Evolutionary conservation across 2,113 vertebrate genomes (phyloP).

Genomic region (Glaucomys volans): DNA sequence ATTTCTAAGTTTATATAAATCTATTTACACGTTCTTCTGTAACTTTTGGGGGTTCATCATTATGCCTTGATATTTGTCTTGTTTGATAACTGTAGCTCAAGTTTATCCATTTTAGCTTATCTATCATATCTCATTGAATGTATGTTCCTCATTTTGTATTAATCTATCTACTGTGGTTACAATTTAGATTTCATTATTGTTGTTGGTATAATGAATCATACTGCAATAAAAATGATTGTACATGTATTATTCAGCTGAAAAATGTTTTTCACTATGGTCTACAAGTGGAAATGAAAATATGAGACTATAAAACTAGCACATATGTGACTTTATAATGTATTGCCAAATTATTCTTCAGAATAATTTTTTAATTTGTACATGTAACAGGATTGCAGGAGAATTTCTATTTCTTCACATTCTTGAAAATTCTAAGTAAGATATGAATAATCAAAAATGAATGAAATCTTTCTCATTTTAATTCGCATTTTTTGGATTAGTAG

Average conservation of each 20-base stretch:
- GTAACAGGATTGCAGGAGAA: neutral
- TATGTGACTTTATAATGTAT: neutral
- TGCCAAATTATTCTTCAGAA: conserved; percentile 9
- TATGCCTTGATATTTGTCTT: neutral
- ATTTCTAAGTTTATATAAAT: conserved; percentile 27
- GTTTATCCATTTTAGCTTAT: conserved; percentile 15
- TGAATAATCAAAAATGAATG: neutral
- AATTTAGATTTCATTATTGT: conserved; percentile 2
- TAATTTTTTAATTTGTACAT: neutral
- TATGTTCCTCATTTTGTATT: neutral
- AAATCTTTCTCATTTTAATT: conserved; percentile 31
- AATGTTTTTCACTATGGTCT: neutral
- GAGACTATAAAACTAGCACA: neutral
- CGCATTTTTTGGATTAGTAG: neutral
- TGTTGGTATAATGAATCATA: neutral
- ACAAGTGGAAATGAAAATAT: neutral
- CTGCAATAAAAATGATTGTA: neutral
- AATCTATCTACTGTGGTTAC: neutral
- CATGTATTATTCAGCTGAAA: neutral
- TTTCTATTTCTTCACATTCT: conserved; percentile 4
- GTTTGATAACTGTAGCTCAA: neutral
- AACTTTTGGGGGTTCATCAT: neutral
- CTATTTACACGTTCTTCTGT: neutral
- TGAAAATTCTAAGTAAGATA: neutral
- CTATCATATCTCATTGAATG: neutral